phyloP scores from a whole-genome alignment of 2,888 invertebrate species.

The Pyrrhia umbra region DNA sequence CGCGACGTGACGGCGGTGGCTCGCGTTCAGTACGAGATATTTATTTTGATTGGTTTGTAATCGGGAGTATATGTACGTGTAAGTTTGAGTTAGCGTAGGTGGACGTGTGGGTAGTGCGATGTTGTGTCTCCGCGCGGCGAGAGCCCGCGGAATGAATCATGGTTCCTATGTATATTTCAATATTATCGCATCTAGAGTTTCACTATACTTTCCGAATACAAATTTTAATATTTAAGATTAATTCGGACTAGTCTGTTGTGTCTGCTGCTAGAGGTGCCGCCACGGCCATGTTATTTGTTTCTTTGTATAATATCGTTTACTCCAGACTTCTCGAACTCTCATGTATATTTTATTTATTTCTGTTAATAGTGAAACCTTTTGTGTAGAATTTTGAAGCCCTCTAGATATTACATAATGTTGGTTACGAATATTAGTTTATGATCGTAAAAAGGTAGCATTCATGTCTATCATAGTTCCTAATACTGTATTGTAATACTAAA shows the following conservation, averaged over 20 bases:
- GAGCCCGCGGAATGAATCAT: conserved; percentile 89
- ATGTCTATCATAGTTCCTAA: conserved; percentile 90
- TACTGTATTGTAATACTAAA: conserved; percentile 89
- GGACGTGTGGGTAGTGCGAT: conserved; percentile 87
- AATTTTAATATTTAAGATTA: conserved; percentile 90
- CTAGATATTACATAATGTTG: conserved; percentile 79
- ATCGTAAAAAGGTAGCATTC: conserved; percentile 86
- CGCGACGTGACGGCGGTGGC: conserved; percentile 65
- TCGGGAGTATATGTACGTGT: conserved; percentile 76
- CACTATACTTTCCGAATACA: conserved; percentile 90
- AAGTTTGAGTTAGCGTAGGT: conserved; percentile 85
- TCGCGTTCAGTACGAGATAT: conserved; percentile 67
- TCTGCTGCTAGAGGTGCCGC: conserved; percentile 87
- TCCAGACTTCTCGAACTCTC: conserved; percentile 62
- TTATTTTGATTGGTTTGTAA: conserved; percentile 76
- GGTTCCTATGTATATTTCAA: conserved; percentile 91
- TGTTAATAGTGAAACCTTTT: conserved; percentile 79
- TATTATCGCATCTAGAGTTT: conserved; percentile 90
- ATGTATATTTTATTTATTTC: conserved; percentile 76
- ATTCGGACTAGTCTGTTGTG: conserved; percentile 90
- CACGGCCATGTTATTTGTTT: conserved; percentile 88
- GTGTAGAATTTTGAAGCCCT: conserved; percentile 73
- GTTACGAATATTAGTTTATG: conserved; percentile 86
- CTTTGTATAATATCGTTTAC: conserved; percentile 77
- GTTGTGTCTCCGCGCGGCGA: conserved; percentile 87